phyloP scores from a whole-genome alignment of 2,888 invertebrate species.

The Ceratothoa steindachneri region DNA sequence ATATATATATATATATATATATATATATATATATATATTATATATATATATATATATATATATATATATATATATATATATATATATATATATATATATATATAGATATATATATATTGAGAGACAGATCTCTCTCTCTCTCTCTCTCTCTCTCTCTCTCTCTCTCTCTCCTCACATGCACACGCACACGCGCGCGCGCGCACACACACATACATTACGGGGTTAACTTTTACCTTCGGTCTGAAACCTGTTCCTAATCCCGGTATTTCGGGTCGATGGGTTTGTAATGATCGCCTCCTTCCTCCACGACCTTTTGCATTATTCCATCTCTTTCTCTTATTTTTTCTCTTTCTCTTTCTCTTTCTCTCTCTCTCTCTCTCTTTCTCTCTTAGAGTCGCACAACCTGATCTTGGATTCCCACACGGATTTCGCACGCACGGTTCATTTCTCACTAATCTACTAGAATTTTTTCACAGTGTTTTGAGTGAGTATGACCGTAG shows the following conservation, averaged over 20 bases:
- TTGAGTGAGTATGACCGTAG: too few relatives aligned
- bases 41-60: neutral
- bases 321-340: neutral
- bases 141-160: neutral
- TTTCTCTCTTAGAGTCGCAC: too few relatives aligned
- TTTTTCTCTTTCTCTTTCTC: neutral
- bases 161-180: neutral
- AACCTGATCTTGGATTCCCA: too few relatives aligned
- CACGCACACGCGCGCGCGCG: neutral
- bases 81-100: neutral
- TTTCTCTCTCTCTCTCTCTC: too few relatives aligned
- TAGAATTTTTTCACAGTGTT: too few relatives aligned
- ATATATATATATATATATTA: neutral
- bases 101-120: neutral
- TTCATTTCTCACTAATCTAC: too few relatives aligned
- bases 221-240: too few relatives aligned
- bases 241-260: too few relatives aligned
- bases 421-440: too few relatives aligned
- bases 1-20: conserved; percentile 2
- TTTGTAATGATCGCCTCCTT: too few relatives aligned
- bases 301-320: neutral
- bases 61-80: neutral
- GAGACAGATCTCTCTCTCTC: neutral
- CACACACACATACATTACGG: neutral
- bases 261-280: too few relatives aligned